Percentiles rank a stretch among this genome's conserved stretches.
phyloP scores from a whole-genome alignment of 2,888 invertebrate genomes.

The Abrostola tripartita region DNA sequence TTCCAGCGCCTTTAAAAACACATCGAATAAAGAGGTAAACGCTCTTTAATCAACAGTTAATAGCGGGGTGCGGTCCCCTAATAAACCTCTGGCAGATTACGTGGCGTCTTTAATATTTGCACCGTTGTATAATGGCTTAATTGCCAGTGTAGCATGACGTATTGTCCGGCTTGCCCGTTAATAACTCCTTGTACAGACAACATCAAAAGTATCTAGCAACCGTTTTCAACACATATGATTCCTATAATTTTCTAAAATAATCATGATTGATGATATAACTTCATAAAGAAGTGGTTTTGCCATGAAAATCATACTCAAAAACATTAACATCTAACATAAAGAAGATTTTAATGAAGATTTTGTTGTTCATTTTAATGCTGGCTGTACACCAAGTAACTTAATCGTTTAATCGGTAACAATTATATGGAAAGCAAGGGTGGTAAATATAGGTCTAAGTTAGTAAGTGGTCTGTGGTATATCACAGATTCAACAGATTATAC shows the following conservation, averaged over 20 bases:
- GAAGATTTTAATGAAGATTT: too few species aligned
- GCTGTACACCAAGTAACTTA: slow-evolving; percentile 32
- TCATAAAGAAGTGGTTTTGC: too few species aligned
- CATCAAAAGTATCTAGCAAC: neutral
- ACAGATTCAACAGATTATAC: slow-evolving; percentile 8
- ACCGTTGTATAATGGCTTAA: slow-evolving; percentile 65
- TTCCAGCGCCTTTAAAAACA: slow-evolving; percentile 31
- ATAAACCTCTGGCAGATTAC: slow-evolving; percentile 50
- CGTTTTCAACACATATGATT: too few species aligned
- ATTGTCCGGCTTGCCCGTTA: slow-evolving; percentile 49
- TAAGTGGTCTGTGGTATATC: slow-evolving; percentile 15
- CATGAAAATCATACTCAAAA: too few species aligned
- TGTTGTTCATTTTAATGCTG: neutral
- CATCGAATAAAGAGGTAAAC: slow-evolving; percentile 41
- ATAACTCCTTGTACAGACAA: slow-evolving; percentile 34
- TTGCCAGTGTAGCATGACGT: slow-evolving; percentile 56
- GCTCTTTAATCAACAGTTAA: slow-evolving; percentile 61
- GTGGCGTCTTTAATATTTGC: slow-evolving; percentile 59
- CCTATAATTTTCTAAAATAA: too few species aligned
- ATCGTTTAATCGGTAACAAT: slow-evolving; percentile 55
- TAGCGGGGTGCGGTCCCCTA: slow-evolving; percentile 57
- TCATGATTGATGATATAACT: too few species aligned
- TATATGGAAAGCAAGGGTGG: slow-evolving; percentile 46
- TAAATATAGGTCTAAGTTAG: slow-evolving; percentile 47
- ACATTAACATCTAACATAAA: too few species aligned